Base-by-base conservation (phyloP, 2,797 vertebrate species). In the Notolepis coatsorum region DNA sequence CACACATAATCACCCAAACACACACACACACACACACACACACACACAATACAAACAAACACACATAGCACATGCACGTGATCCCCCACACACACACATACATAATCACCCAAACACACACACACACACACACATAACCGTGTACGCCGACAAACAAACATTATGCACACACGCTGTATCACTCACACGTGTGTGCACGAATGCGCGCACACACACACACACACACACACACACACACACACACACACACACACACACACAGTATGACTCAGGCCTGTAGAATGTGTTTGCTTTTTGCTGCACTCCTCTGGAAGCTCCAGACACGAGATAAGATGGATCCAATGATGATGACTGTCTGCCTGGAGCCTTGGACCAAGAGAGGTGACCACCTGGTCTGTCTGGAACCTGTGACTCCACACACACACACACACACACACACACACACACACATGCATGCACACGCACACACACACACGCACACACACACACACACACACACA, bases 281-380 rank as follows among this genome's bases (percentile, higher is more conserved):
- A 88, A 87, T 87, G 85, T 88, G 84, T 87, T 80, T 77, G 77
- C 84, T 79, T 70, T 65, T 77, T 74, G 72, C 71, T 79, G 47
- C 64, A 84, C 84, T 86, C 84, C 79, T 82, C 72, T 82, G 80
- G 79, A 83, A 74, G 68, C 75, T 71, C 73, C 84, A 90, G 84
- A 89, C 87, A 85, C 86, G 81, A 89, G 82, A 90, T 90, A 90
- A 90, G 71, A 13, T 61, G 74, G 84, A 88, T 81, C 80, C 74
- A 73, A 61, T 77, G 80, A n/a, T n/a, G n/a, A 83, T 83, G 87
- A 87, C 78, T 71, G 77, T 81, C 75, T 84, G 83, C 71, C 84
- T 82, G 81, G n/a, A n/a, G n/a, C n/a, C n/a, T n/a, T n/a, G n/a
- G 69, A 72, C 37, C 2, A 41, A 56, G 63, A 60, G 79, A 86